These are phyloP conservation scores for Thaleichthys pacificus DNA, from an alignment of 2,797 vertebrate genomes.

Conservation along the genomic window DNA sequence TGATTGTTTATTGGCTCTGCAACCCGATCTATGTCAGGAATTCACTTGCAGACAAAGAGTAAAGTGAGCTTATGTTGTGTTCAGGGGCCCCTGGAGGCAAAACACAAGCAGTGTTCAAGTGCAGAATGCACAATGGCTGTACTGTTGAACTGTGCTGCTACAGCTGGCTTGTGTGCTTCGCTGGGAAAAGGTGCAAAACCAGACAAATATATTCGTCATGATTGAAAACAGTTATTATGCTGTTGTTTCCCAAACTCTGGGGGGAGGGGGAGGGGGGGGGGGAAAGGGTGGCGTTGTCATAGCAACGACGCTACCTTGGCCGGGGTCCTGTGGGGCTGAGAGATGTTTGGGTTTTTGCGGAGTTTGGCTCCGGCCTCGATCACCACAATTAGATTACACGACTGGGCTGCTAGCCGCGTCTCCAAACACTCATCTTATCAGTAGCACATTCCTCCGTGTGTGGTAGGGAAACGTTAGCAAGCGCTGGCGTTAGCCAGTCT, in stretches of 20 bases:
- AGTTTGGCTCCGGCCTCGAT: slow-evolving; percentile 11
- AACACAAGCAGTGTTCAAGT: slow-evolving; percentile 72
- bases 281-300: slow-evolving; percentile 18
- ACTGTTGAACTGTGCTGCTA: slow-evolving; percentile 65
- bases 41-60: slow-evolving; percentile 57
- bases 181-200: slow-evolving; percentile 35
- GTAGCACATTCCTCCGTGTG: slow-evolving; percentile 18
- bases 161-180: slow-evolving; percentile 48
- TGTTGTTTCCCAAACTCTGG: slow-evolving; percentile 38
- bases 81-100: slow-evolving; percentile 55
- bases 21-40: slow-evolving; percentile 66
- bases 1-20: slow-evolving; percentile 51
- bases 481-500: neutral
- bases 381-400: slow-evolving; percentile 22
- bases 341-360: slow-evolving; percentile 14
- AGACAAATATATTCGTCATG: slow-evolving; percentile 35
- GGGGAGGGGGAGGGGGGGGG: neutral
- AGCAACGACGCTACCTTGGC: neutral
- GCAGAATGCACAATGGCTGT: slow-evolving; percentile 68
- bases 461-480: neutral
- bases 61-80: slow-evolving; percentile 72
- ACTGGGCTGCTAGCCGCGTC: slow-evolving; percentile 4
- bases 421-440: slow-evolving; percentile 12
- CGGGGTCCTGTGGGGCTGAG: slow-evolving; percentile 20
- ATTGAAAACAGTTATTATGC: slow-evolving; percentile 48